Conservation (phyloP, 2,888 invertebrate genomes). For the Prenolepis imparis region DNA sequence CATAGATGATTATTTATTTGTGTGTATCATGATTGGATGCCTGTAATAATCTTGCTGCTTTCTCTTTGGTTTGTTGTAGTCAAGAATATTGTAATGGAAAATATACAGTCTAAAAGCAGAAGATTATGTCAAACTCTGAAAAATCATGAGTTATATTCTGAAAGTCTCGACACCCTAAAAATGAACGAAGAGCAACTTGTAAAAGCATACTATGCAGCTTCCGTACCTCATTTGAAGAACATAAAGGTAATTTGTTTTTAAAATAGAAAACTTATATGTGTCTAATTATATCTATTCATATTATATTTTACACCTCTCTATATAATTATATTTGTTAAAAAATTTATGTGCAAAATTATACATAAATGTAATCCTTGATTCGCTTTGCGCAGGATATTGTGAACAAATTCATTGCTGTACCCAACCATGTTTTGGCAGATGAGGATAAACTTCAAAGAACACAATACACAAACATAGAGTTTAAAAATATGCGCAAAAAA, state of each 20-base stretch:
- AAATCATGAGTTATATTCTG: slow-evolving; percentile 68
- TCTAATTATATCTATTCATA: background rate
- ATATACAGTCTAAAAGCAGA: slow-evolving; percentile 70
- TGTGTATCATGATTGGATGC: background rate
- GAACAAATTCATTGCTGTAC: slow-evolving; percentile 73
- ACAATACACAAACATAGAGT: slow-evolving; percentile 74
- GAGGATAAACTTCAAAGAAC: slow-evolving; percentile 76
- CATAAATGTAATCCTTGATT: background rate
- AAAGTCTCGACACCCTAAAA: slow-evolving; percentile 63
- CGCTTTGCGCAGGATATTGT: slow-evolving; percentile 69
- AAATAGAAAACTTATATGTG: background rate
- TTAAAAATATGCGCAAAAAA: slow-evolving; percentile 62
- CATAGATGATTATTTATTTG: background rate
- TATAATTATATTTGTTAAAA: background rate
- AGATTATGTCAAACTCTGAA: slow-evolving; percentile 74
- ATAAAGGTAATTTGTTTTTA: slow-evolving; percentile 77
- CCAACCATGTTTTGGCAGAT: slow-evolving; percentile 75
- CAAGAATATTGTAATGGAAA: slow-evolving; percentile 71
- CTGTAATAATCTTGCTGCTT: background rate
- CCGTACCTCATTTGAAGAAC: slow-evolving; percentile 70
- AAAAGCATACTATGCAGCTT: slow-evolving; percentile 70
- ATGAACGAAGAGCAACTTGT: slow-evolving; percentile 69
- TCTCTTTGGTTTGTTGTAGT: slow-evolving; percentile 72
- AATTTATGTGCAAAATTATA: background rate
- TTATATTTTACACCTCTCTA: background rate